Conservation (phyloP, 2,888 invertebrate species). For the Morpho achilles region DNA sequence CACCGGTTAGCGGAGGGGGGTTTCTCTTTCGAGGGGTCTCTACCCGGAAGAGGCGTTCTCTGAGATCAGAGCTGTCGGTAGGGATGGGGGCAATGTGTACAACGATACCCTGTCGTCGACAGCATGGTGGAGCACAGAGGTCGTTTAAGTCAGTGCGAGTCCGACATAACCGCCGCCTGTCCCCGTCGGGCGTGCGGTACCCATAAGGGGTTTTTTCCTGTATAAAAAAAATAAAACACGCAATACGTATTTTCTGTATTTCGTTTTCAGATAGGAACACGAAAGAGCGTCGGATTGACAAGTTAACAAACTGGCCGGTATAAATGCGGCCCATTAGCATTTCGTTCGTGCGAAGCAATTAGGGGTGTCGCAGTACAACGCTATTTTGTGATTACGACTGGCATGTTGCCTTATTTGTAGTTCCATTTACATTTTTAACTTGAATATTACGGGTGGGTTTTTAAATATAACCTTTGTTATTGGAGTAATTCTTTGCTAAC, state of each 20-base stretch:
- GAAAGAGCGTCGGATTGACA: slow-evolving; percentile 23
- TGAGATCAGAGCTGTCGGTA: too few relatives aligned
- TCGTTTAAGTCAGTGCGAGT: too few relatives aligned
- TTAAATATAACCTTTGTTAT: not conserved
- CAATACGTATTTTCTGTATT: slow-evolving; percentile 6
- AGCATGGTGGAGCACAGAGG: too few relatives aligned
- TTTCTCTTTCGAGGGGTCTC: too few relatives aligned
- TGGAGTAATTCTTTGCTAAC: too few relatives aligned
- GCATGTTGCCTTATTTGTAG: slow-evolving; percentile 13
- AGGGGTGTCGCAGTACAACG: slow-evolving; percentile 24
- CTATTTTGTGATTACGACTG: slow-evolving; percentile 22
- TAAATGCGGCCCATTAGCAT: slow-evolving; percentile 25
- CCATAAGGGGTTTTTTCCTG: too few relatives aligned
- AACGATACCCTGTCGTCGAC: too few relatives aligned
- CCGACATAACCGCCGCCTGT: too few relatives aligned
- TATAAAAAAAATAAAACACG: not conserved
- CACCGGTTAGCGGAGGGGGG: too few relatives aligned
- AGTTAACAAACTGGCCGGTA: slow-evolving; percentile 25
- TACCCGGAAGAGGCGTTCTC: too few relatives aligned
- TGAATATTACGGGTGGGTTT: not conserved
- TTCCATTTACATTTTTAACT: slow-evolving; percentile 13
- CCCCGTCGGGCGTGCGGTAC: too few relatives aligned
- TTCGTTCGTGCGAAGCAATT: slow-evolving; percentile 25
- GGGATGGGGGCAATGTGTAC: too few relatives aligned
- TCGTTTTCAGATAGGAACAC: slow-evolving; percentile 11